These are phyloP conservation scores for Tilapia sparmanii DNA, from an alignment of 2,113 vertebrate genomes.

Conservation along the genomic window DNA sequence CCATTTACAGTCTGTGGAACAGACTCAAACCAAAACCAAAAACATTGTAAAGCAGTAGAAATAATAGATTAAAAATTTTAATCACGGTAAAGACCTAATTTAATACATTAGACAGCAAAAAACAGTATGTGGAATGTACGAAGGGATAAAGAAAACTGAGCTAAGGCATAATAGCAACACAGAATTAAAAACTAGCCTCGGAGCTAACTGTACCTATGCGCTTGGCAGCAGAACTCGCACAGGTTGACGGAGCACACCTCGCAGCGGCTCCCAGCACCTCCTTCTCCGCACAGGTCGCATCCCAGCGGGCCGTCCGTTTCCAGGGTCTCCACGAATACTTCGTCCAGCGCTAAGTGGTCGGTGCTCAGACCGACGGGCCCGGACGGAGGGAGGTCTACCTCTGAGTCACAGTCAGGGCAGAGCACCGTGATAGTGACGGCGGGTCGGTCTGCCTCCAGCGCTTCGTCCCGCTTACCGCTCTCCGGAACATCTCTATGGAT, in stretches of 20 bases:
- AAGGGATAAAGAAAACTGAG: not conserved
- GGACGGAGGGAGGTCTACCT: slow-evolving; percentile 78
- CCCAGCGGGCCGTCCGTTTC: slow-evolving; percentile 62
- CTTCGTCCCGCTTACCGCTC: not conserved
- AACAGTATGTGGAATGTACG: not conserved
- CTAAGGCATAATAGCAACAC: not conserved
- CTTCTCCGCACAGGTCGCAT: slow-evolving; percentile 85
- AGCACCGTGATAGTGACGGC: slow-evolving; percentile 63
- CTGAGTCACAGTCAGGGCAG: slow-evolving; percentile 83
- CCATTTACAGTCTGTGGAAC: not conserved
- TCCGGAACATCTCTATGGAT: not conserved
- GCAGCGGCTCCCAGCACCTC: slow-evolving; percentile 79
- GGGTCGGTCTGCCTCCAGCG: not conserved
- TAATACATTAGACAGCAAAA: not conserved
- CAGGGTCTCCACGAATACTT: slow-evolving; percentile 77
- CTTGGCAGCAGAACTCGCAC: slow-evolving; percentile 89
- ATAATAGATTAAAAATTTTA: rapidly evolving
- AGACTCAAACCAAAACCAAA: not conserved
- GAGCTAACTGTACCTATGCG: slow-evolving; percentile 78
- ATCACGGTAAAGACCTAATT: not conserved
- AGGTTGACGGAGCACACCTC: slow-evolving; percentile 80
- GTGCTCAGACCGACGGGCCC: slow-evolving; percentile 75
- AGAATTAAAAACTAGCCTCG: not conserved
- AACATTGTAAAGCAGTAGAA: not conserved
- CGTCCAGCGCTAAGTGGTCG: slow-evolving; percentile 81